Base-by-base conservation (phyloP, 2,888 invertebrate genomes). In the Balanococcus diminutus region DNA sequence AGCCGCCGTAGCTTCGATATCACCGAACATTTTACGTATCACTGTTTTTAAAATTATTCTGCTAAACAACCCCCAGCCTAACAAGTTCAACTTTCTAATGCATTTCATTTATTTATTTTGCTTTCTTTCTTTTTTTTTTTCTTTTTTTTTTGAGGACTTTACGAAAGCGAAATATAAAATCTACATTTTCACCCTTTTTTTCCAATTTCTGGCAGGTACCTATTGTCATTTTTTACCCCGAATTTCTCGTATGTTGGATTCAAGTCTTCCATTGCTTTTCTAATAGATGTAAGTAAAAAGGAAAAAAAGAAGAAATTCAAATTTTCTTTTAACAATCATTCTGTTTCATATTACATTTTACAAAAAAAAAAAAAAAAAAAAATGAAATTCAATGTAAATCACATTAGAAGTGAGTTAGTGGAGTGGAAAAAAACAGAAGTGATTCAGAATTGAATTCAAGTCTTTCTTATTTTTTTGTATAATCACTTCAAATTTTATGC, bases 141-240 rank as follows among this genome's bases (percentile, higher is more conserved):
- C n/a, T n/a, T n/a, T n/a, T n/a, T n/a, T 56, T 83, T 36, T 84
- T 72, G 42, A 79, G 79, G 31, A 75, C 42, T 42, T 46, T 28
- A 31, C 79, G 31, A 75, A 79, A 85, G 79, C 79, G 31, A 75
- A 79, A 85, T 85, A 85, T 85, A 51, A 85, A 85, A 85, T 85
- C 85, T 85, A 85, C 85, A 75, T 85, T 85, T 85, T 85, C 85
- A 85, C 85, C 79, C 85, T 61, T 85, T 85, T 85, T 85, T 84
- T 85, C n/a, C 85, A 85, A 85, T 79, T 85, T 85, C 75, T 85
- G 85, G 85, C 85, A 85, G 85, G 85, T 85, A n/a, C n/a, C n/a
- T n/a, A 85, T 85, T 85, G 84, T 84, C 61, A 75, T 85, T 75
- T 85, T 85, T 84, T 67, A 75, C 51, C 36, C 83, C 19, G 83